Percentiles rank a stretch among this genome's conserved stretches.
phyloP scores from a whole-genome alignment of 2,888 invertebrate species.

The Trissolcus japonicus region DNA sequence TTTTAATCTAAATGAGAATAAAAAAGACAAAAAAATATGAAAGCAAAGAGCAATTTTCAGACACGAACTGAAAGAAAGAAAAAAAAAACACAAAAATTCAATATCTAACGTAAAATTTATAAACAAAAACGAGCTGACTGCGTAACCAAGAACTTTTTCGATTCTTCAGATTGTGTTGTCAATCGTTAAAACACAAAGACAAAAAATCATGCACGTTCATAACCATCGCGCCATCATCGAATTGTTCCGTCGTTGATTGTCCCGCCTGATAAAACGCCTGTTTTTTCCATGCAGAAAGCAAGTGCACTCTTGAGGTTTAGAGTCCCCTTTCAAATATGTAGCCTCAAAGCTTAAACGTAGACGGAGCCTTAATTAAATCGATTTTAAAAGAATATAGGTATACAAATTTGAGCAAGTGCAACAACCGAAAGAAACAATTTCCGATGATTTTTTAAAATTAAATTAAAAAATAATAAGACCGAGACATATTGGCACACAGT shows the following conservation, averaged over 20 bases:
- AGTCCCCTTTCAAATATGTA: slow-evolving; percentile 50
- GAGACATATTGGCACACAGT: slow-evolving; percentile 59
- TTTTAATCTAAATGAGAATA: slow-evolving; percentile 35
- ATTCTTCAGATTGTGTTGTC: slow-evolving; percentile 27
- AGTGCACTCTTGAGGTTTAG: slow-evolving; percentile 53
- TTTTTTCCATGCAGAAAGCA: slow-evolving; percentile 44
- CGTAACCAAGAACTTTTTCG: slow-evolving; percentile 40
- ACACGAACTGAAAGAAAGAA: slow-evolving; percentile 28
- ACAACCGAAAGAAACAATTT: slow-evolving; percentile 11
- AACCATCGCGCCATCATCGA: slow-evolving; percentile 49
- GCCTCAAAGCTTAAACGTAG: slow-evolving; percentile 53
- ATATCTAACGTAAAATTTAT: slow-evolving; percentile 32
- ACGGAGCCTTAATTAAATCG: slow-evolving; percentile 52
- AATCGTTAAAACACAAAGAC: slow-evolving; percentile 37
- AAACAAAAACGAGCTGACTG: slow-evolving; percentile 52
- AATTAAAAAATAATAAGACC: slow-evolving; percentile 7
- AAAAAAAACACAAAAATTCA: slow-evolving; percentile 10
- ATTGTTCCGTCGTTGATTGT: slow-evolving; percentile 45
- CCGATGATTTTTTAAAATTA: slow-evolving; percentile 21
- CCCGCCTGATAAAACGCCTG: slow-evolving; percentile 30
- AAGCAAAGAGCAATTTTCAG: slow-evolving; percentile 25
- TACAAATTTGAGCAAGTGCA: slow-evolving; percentile 8
- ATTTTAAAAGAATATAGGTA: slow-evolving; percentile 32
- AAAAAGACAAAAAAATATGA: not conserved
- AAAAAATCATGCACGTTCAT: slow-evolving; percentile 43